Base-by-base conservation (phyloP, 2,113 vertebrate genomes). In the Mystacornis crossleyi region DNA sequence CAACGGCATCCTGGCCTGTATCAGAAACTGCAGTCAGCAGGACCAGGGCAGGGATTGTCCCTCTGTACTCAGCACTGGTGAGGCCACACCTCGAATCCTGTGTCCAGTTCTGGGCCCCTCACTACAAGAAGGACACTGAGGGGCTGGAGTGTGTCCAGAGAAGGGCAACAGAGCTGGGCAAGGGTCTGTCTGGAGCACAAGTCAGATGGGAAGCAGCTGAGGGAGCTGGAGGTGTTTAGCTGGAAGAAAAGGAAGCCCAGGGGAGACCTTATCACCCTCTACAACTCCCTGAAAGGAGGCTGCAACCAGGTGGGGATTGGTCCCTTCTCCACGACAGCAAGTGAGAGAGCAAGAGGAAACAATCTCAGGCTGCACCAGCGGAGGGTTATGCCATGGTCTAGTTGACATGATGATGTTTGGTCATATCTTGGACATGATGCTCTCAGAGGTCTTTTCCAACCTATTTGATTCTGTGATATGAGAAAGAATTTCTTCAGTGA, bases 91-190 rank as follows among this genome's bases (percentile, higher is more conserved):
- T 58, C 4, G 0, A 20, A 3, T n/a, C 1, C 23, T 45, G 33
- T 29, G 33, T 18, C 28, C 69, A 58, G 18, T 28, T 18, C 21
- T 38, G 60, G 43, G 23, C 12, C 21, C 0, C 12, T 33, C 33
- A 43, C 9, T 47, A n/a, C 19, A 43, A 33, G 12, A 43, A 73
- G 1, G 15, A n/a, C 58, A 36, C 1, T 38, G 43, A 74, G 18
- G 13, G 1, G 36, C 33, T 73, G 77, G 7, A 53, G 8, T 0
- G 0, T 0, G 4, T 60, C 69, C 38, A 53, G 60, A 38, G 60
- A 66, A 73, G 23, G 26, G 8, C 8, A 45, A 12, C 0, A 1
- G 28, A 79, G 48, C 23, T 78, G 64, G 18, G 2, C 29, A 53
- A 54, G 18, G 10, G 12, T 29, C 19, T 70, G 12, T 29, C 19